Evolutionary conservation across 2,888 invertebrate species (phyloP), one percentile per base, ranked within the genome.

Genomic region (Horisme vitalbata): DNA sequence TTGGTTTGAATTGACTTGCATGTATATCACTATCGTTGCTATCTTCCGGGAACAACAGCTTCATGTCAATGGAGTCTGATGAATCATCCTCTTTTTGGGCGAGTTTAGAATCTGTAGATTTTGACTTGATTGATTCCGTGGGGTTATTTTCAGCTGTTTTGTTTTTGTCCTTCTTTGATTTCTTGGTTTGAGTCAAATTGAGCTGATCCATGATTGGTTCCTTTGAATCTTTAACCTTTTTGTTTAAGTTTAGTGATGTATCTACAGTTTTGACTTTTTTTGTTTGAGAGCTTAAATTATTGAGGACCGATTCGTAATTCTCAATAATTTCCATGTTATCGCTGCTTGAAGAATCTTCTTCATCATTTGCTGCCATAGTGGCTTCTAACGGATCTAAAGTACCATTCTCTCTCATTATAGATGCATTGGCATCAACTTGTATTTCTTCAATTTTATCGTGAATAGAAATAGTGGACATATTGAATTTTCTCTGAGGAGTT

Each of bases 21-120:
- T 53, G 61, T 5, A 65, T 53, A 21, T 68, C 71, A 62, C 71
- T 72, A 33, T 74, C 77, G 56, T 70, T 77, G 45, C 83, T 86
- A 14, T 86, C 82, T 60, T 87, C 86, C 47, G 83, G 72, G 55
- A 88, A 85, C 8, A 88, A 56, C 18, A 87, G 61, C 47, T 76
- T 70, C 62, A 88, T 67, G 55, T 83, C 77, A 52, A 85, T 81
- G 8, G 78, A 79, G 63, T 80, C 79, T 2, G 84, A 83, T 8
- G 75, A 75, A 23, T 63, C 62, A 44, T 71, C 73, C 15, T 67
- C 65, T 11, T 59, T 47, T 5, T 27, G 35, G 2, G 28, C 24
- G 13, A 28, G 41, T 26, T 41, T 38, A 15, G 50, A 31, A 31
- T 41, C 45, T 18, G 38, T 44, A 27, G 49, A 50, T 34, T 35